These are phyloP conservation scores for Saturnia pavonia DNA, from an alignment of 2,888 invertebrate genomes.

Conservation along the genomic window DNA sequence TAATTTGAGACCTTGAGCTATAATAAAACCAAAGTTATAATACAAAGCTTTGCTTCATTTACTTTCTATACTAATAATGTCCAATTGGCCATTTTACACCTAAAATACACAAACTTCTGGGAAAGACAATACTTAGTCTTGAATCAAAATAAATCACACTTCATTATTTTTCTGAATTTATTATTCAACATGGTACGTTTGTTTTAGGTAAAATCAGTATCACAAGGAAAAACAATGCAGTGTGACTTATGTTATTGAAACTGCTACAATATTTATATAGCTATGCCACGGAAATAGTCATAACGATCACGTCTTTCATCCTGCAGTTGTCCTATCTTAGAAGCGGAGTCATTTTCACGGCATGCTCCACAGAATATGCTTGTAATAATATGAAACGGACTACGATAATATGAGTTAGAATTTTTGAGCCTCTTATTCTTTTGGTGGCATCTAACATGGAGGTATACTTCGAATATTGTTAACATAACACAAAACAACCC, in stretches of 20 bases:
- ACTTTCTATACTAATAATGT: background rate
- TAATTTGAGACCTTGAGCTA: background rate
- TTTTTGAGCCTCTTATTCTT: slow-evolving; percentile 84
- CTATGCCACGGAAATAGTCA: slow-evolving; percentile 64
- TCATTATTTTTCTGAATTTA: background rate
- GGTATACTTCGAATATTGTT: slow-evolving; percentile 80
- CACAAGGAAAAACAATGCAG: background rate
- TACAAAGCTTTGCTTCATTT: background rate
- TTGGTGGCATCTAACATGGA: slow-evolving; percentile 86
- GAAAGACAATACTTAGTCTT: background rate
- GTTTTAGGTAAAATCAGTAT: background rate
- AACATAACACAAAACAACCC: slow-evolving; percentile 76
- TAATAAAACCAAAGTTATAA: background rate
- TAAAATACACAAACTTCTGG: background rate
- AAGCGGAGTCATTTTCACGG: slow-evolving; percentile 82
- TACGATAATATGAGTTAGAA: slow-evolving; percentile 83
- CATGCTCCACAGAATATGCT: slow-evolving; percentile 87
- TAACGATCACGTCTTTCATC: slow-evolving; percentile 79
- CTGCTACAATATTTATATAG: slow-evolving; percentile 35
- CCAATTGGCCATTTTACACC: background rate
- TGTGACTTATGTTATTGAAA: background rate
- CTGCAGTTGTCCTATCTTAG: slow-evolving; percentile 84
- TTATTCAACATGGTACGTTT: background rate
- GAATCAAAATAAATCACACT: background rate
- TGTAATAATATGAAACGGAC: slow-evolving; percentile 85